These are phyloP conservation scores for Anneissia japonica DNA, from an alignment of 35 echinoderm and acorn worm genomes.

Conservation along the genomic window DNA sequence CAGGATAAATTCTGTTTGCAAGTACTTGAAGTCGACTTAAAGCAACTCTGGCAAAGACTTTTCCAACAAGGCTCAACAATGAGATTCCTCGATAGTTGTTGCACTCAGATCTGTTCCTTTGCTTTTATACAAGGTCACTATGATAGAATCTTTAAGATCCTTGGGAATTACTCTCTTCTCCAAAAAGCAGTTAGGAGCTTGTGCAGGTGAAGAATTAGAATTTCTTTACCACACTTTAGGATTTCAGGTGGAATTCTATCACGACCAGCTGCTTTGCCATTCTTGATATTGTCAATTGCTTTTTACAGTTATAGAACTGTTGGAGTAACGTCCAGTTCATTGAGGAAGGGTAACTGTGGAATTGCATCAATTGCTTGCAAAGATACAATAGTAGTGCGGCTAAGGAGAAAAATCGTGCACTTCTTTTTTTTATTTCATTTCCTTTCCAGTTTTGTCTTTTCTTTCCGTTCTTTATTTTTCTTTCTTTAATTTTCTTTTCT, in stretches of 20 bases:
- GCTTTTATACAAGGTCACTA: not conserved
- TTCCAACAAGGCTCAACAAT: slow-evolving; percentile 13
- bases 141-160: not conserved
- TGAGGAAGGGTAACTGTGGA: too few species aligned
- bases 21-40: slow-evolving; percentile 11
- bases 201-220: not conserved
- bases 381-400: too few species aligned
- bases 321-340: too few species aligned
- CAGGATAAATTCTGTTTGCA: not conserved
- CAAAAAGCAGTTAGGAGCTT: not conserved
- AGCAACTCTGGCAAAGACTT: slow-evolving; percentile 10
- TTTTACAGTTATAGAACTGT: too few species aligned
- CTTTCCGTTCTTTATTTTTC: too few species aligned
- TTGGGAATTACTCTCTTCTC: not conserved
- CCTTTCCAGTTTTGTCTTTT: too few species aligned
- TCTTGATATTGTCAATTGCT: too few species aligned
- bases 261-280: not conserved
- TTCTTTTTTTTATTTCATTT: too few species aligned
- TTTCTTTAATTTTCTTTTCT: too few species aligned
- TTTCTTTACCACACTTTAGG: not conserved
- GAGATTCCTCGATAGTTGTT: slow-evolving; percentile 35
- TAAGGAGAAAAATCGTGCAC: too few species aligned
- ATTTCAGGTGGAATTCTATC: not conserved
- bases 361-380: too few species aligned
- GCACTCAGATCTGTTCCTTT: not conserved